phyloP scores from a whole-genome alignment of 1,140 invertebrate species.

The Phenacoccus solenopsis region DNA sequence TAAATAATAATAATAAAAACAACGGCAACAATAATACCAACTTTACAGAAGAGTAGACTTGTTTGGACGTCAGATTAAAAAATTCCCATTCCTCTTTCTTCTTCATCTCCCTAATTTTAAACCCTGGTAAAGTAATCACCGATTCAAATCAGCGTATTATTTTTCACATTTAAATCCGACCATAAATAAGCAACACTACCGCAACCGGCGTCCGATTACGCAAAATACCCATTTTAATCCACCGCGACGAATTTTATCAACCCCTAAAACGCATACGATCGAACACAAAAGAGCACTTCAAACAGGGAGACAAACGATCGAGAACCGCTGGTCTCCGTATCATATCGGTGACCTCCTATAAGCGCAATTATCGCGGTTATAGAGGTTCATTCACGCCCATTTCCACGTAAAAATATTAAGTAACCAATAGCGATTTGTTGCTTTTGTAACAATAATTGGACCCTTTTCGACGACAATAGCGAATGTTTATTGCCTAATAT shows the following conservation, averaged over 20 bases:
- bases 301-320: background rate
- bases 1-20: no score
- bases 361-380: slow-evolving; percentile 1
- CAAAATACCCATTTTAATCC: background rate
- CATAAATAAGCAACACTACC: no score
- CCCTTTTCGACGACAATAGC: background rate
- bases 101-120: no score
- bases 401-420: slow-evolving; percentile 2
- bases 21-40: no score
- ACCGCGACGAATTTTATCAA: background rate
- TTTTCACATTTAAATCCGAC: no score
- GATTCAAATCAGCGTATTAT: no score
- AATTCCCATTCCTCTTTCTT: no score
- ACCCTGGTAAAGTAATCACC: no score
- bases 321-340: background rate
- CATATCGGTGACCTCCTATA: background rate
- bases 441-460: background rate
- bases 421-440: background rate
- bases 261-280: background rate
- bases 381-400: slow-evolving; percentile 1
- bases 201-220: no score
- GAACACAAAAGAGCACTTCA: background rate
- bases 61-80: no score
- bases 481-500: background rate
- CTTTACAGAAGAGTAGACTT: no score